These are phyloP conservation scores for Spodoptera picta DNA, from an alignment of 2,888 invertebrate genomes.

Conservation along the genomic window DNA sequence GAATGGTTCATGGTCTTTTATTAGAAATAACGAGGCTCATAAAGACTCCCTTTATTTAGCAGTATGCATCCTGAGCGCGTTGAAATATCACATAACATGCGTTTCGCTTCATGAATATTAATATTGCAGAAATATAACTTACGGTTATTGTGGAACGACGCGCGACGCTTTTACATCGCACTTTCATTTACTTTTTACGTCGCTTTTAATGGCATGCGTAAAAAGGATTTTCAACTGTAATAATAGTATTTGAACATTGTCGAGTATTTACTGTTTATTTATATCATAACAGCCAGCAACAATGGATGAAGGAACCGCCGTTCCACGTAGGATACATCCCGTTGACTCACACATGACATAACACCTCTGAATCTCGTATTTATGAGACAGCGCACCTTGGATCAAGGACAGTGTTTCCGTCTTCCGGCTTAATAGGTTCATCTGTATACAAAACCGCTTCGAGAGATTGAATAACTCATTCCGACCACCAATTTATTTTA, in stretches of 20 bases:
- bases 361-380: constrained; percentile 37
- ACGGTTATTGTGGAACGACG: constrained; percentile 32
- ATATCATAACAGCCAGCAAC: background rate
- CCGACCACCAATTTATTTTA: constrained; percentile 46
- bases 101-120: constrained; percentile 55
- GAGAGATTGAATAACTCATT: constrained; percentile 42
- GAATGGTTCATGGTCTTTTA: constrained; percentile 39
- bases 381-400: constrained; percentile 58
- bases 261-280: background rate
- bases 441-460: constrained; percentile 48
- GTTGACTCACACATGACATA: constrained; percentile 61
- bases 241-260: constrained; percentile 10
- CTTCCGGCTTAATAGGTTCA: constrained; percentile 45
- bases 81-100: constrained; percentile 53
- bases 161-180: constrained; percentile 28
- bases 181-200: constrained; percentile 41
- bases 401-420: constrained; percentile 68
- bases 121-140: constrained; percentile 46
- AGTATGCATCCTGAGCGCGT: constrained; percentile 44
- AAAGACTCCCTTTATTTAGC: constrained; percentile 55
- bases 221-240: constrained; percentile 16
- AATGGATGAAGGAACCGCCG: constrained; percentile 20
- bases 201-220: constrained; percentile 21
- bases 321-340: constrained; percentile 57
- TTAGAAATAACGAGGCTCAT: constrained; percentile 55